phyloP scores from a whole-genome alignment of 2,888 invertebrate genomes.

The Crematogaster levior region DNA sequence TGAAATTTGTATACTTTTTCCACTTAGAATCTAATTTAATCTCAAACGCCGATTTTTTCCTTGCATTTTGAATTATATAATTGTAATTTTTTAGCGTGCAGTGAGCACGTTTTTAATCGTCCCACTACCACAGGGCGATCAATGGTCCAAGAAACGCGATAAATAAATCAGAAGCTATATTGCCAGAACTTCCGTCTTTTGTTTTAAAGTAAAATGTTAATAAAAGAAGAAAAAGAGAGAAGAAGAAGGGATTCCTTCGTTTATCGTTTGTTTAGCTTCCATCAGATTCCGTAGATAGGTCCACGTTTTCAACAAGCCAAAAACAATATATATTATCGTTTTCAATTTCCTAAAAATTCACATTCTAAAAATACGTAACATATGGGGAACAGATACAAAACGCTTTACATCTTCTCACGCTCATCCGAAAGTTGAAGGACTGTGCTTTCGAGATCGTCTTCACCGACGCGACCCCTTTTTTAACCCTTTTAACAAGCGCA shows the following conservation, averaged over 20 bases:
- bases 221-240: not conserved
- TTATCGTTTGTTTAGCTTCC: not conserved
- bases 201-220: not conserved
- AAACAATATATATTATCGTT: not conserved
- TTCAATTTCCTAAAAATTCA: not conserved
- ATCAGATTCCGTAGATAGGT: not conserved
- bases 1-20: no score
- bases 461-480: not conserved
- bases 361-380: not conserved
- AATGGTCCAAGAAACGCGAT: not conserved
- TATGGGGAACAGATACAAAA: not conserved
- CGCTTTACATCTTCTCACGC: not conserved
- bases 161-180: not conserved
- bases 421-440: not conserved
- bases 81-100: not conserved
- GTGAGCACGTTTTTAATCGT: not conserved
- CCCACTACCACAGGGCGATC: not conserved
- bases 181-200: not conserved
- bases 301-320: not conserved
- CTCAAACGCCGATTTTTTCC: not conserved
- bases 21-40: no score
- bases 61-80: not conserved
- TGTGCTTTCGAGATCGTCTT: slow-evolving; percentile 1
- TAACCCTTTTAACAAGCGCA: slow-evolving; percentile 25
- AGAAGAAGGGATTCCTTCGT: not conserved